Conservation (phyloP, 2,113 vertebrate genomes). For the Pogonocichla stellata region DNA sequence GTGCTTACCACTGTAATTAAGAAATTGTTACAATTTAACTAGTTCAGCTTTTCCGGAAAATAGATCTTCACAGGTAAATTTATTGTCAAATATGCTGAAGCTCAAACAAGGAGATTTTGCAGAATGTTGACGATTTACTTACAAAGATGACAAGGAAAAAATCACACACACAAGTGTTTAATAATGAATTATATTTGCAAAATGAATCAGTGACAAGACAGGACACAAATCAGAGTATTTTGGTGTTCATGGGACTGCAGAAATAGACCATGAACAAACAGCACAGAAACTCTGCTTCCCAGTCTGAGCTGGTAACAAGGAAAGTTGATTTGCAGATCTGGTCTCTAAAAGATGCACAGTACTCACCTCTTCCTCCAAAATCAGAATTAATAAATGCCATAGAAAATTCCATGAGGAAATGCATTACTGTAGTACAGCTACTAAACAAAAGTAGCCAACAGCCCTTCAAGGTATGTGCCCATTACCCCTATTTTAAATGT, state of each 20-base stretch:
- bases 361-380: neutral
- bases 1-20: neutral
- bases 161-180: neutral
- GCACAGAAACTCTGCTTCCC: neutral
- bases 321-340: neutral
- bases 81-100: neutral
- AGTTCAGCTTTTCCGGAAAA: neutral
- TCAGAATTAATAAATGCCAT: neutral
- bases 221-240: neutral
- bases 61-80: neutral
- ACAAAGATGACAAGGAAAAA: neutral
- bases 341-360: neutral
- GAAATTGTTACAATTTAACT: neutral
- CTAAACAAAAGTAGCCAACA: neutral
- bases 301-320: neutral
- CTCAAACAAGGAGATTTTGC: neutral
- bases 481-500: neutral
- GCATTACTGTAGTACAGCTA: neutral
- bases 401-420: neutral
- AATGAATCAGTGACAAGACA: neutral
- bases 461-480: neutral
- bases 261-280: neutral
- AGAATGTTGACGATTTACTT: neutral
- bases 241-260: neutral
- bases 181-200: neutral